Base-by-base conservation (phyloP, 30 jellyfish, hydroid and myxozoan genomes). In the Sanderia malayensis region DNA sequence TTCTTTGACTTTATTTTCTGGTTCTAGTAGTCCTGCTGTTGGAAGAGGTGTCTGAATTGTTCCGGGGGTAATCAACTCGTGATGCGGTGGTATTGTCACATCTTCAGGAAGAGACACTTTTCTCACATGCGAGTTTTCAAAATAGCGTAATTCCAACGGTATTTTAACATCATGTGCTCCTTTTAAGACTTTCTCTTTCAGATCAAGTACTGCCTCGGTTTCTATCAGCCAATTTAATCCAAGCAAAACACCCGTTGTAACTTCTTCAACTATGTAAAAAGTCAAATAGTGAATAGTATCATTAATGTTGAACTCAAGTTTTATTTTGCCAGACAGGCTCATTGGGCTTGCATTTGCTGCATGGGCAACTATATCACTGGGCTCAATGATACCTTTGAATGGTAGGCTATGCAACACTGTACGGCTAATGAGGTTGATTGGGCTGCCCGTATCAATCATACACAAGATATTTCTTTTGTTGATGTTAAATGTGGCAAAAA, bases 391-490 rank as follows among this genome's bases (percentile, higher is more conserved):
- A 9, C 64, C 64, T 49, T 7, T 49, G 27, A 4, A 19, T 4
- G 64, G 64, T 49, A 49, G 18, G 64, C 11, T 49, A 18, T 49
- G 8, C 64, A 49, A 49, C 8, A 49, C 64, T 49, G 64, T 49
- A 3, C 18, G 8, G 64, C 64, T 49, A 9, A 49, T 49, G 25
- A 49, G 25, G 27, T 49, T 49, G 2, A 49, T 49, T 49, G 64
- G 64, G 64, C 64, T 49, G 8, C 64, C 64, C 8, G 64, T 49
- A 19, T 49, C 64, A 4, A 49, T 49, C 64, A 49, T 49, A 49
- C 64, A 49, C 64, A 49, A 4, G 25, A 49, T 18, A 49, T 49
- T 49, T 19, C 27, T 49, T 15, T 49, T 49, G 23, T 49, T 15
- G 27, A 49, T 49, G 8, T 49, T 49, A 18, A 49, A 49, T 9